A percentile compares a stretch with the other conserved stretches of the same genome.
Evolutionary conservation across 1,140 invertebrate species (phyloP).

Genomic region (Melitaea cinxia): DNA sequence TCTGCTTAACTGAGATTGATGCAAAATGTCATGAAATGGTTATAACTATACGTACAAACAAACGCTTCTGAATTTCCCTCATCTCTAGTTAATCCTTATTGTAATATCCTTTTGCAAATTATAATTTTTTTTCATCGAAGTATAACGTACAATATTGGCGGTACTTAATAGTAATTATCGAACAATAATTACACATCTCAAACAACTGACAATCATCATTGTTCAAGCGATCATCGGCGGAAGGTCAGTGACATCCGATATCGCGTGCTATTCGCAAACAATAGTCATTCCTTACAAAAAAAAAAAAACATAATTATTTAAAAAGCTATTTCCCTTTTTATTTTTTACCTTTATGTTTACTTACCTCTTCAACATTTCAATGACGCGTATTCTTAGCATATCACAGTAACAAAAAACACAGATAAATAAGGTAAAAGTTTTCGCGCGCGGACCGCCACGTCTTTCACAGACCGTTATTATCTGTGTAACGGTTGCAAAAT

Average conservation of each 20-base stretch:
- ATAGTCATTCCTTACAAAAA: neutral
- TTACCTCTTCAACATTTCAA: slow-evolving; percentile 63
- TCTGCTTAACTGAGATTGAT: no score
- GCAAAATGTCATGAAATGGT: no score
- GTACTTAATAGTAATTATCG: neutral
- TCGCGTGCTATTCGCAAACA: slow-evolving; percentile 16
- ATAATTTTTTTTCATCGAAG: no score
- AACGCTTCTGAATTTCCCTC: no score
- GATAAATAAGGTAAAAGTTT: slow-evolving; percentile 17
- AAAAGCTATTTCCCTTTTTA: neutral
- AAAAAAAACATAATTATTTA: neutral
- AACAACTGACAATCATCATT: neutral
- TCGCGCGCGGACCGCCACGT: slow-evolving; percentile 33
- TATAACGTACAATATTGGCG: neutral
- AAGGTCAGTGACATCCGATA: slow-evolving; percentile 19
- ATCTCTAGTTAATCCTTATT: no score
- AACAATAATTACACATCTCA: neutral
- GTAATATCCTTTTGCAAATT: no score
- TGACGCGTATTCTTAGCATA: slow-evolving; percentile 44
- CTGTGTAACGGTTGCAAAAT: slow-evolving; percentile 20
- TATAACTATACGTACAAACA: no score
- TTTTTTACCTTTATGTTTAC: neutral
- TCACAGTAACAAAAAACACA: slow-evolving; percentile 25
- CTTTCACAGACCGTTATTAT: slow-evolving; percentile 12
- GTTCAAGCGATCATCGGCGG: slow-evolving; percentile 4